A percentile compares a stretch with the other conserved stretches of the same genome.
Conservation (phyloP, 1,140 invertebrate genomes). For the Drosophila miranda region DNA sequence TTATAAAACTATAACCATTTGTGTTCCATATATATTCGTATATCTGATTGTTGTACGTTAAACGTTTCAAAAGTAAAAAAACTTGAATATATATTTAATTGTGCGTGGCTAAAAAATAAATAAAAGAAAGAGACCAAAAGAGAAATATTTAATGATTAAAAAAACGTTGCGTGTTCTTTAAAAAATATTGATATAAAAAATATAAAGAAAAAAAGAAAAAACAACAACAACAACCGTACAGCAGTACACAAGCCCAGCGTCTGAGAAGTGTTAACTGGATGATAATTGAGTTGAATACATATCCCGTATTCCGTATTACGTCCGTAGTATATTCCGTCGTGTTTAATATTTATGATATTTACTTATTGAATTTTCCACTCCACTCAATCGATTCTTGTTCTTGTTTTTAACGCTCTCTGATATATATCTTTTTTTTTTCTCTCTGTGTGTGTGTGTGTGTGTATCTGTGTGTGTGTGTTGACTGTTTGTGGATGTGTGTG, state of each 20-base stretch:
- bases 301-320: too few relatives aligned
- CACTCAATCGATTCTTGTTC: conserved; percentile 52
- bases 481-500: conserved; percentile 47
- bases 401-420: conserved; percentile 57
- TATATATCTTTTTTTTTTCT: conserved; percentile 6
- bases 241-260: background rate
- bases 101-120: conserved; percentile 70
- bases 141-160: conserved; percentile 5
- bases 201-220: conserved; percentile 35
- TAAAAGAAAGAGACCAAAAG: conserved; percentile 13
- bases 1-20: conserved; percentile 38
- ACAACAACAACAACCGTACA: background rate
- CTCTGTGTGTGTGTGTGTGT: conserved; percentile 44
- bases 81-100: conserved; percentile 40
- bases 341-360: conserved; percentile 78
- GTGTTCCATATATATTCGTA: conserved; percentile 21
- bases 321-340: conserved; percentile 22
- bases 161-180: conserved; percentile 46
- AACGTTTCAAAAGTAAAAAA: conserved; percentile 42
- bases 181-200: conserved; percentile 21
- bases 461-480: conserved; percentile 30
- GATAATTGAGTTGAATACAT: conserved; percentile 54
- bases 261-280: conserved; percentile 69
- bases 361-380: conserved; percentile 75
- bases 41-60: conserved; percentile 62